phyloP scores from a whole-genome alignment of 2,113 vertebrate genomes.

The Calypte anna region DNA sequence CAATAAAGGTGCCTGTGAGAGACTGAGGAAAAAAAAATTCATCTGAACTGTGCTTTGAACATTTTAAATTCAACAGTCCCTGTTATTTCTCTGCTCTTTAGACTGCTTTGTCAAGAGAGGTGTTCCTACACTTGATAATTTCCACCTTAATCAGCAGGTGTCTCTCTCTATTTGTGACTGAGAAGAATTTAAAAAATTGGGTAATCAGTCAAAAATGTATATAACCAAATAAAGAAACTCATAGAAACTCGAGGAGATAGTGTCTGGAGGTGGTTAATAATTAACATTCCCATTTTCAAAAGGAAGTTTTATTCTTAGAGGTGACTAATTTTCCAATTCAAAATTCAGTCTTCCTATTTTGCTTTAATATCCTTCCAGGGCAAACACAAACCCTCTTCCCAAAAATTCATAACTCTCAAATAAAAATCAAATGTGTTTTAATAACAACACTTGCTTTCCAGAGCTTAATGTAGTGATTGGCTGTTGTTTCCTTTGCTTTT shows the following conservation, averaged over 20 bases:
- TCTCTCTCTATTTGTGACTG: conserved; percentile 14
- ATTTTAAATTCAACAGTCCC: not conserved
- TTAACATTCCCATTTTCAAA: conserved; percentile 4
- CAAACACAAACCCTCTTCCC: not conserved
- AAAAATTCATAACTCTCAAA: not conserved
- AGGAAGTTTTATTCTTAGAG: conserved; percentile 11
- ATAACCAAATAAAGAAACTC: conserved; percentile 33
- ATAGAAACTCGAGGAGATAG: not conserved
- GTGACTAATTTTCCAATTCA: not conserved
- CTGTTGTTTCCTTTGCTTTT: not conserved
- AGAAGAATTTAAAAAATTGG: not conserved
- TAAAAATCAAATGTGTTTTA: not conserved
- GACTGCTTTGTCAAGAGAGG: not conserved
- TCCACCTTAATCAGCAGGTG: conserved; percentile 31
- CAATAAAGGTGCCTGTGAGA: not conserved
- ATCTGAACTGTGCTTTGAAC: not conserved
- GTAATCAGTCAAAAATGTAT: conserved; percentile 38
- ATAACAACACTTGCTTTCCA: not conserved
- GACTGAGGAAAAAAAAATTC: not conserved
- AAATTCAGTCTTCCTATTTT: not conserved
- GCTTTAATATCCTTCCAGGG: not conserved
- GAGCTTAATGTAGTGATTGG: not conserved
- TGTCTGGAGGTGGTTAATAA: conserved; percentile 11
- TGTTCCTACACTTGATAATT: conserved; percentile 10
- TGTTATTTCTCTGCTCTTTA: not conserved